Conservation (phyloP, 2,797 vertebrate genomes). For the Loris lydekkerianus region DNA sequence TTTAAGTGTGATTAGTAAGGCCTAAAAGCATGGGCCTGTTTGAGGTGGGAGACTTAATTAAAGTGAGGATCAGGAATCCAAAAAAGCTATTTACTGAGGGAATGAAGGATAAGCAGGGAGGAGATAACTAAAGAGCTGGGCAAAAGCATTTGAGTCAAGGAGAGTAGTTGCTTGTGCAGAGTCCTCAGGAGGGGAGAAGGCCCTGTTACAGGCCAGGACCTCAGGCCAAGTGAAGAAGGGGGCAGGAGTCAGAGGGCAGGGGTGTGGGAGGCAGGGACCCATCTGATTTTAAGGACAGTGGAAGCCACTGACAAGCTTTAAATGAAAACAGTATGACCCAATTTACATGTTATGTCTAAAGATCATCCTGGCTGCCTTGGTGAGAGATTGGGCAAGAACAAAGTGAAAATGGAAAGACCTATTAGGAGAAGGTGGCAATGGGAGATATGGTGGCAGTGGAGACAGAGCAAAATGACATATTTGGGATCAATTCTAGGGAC, state of each 20-base stretch:
- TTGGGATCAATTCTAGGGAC: not conserved
- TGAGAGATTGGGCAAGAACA: not conserved
- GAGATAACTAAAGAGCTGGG: not conserved
- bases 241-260: not conserved
- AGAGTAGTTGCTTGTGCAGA: not conserved
- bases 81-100: not conserved
- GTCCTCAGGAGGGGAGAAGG: not conserved
- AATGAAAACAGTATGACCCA: not conserved
- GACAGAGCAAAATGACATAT: rapidly evolving
- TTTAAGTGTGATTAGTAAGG: not conserved
- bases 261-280: rapidly evolving
- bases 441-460: not conserved
- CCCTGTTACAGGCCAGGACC: not conserved
- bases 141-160: not conserved
- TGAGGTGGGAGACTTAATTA: not conserved
- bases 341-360: not conserved
- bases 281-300: not conserved
- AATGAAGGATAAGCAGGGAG: not conserved
- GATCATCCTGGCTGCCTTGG: not conserved
- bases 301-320: not conserved
- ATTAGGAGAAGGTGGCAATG: not conserved
- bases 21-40: not conserved
- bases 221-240: not conserved
- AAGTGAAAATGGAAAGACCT: rapidly evolving
- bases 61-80: constrained; percentile 7